These are phyloP conservation scores for Manis javanica DNA, from an alignment of 2,797 vertebrate genomes.

Conservation along the genomic window DNA sequence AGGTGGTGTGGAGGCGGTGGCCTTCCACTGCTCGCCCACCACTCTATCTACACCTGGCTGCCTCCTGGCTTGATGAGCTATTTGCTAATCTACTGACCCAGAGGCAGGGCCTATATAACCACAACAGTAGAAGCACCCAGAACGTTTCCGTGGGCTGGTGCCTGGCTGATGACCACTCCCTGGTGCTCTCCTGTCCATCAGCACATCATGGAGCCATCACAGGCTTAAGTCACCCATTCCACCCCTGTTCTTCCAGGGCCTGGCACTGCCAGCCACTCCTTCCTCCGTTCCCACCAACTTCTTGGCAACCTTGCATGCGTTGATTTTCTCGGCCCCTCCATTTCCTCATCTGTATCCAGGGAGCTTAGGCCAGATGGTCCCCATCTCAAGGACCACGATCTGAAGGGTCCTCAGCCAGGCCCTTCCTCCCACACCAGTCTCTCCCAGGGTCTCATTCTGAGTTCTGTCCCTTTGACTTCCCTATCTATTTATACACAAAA, in stretches of 20 bases:
- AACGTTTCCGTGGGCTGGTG: background rate
- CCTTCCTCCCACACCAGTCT: background rate
- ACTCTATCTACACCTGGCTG: background rate
- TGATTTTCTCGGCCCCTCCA: background rate
- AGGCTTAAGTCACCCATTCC: background rate
- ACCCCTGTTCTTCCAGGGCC: background rate
- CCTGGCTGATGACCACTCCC: background rate
- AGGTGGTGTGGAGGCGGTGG: background rate
- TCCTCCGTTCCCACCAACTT: background rate
- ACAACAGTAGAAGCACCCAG: conserved; percentile 15
- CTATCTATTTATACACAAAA: conserved; percentile 63
- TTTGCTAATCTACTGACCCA: conserved; percentile 59
- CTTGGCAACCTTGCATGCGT: background rate
- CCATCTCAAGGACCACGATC: background rate
- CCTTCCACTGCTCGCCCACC: background rate
- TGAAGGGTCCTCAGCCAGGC: background rate
- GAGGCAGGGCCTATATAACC: conserved; percentile 53
- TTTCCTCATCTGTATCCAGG: background rate
- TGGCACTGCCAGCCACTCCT: background rate
- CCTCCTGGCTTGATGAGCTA: conserved; percentile 8
- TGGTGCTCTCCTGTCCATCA: background rate
- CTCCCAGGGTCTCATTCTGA: background rate
- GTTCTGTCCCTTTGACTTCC: conserved; percentile 62
- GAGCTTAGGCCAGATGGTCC: background rate
- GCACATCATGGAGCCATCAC: background rate